A percentile compares a stretch with the other conserved stretches of the same genome.
Conservation (phyloP, 1,140 invertebrate genomes). For the Stenopsyche tienmushanensis region DNA sequence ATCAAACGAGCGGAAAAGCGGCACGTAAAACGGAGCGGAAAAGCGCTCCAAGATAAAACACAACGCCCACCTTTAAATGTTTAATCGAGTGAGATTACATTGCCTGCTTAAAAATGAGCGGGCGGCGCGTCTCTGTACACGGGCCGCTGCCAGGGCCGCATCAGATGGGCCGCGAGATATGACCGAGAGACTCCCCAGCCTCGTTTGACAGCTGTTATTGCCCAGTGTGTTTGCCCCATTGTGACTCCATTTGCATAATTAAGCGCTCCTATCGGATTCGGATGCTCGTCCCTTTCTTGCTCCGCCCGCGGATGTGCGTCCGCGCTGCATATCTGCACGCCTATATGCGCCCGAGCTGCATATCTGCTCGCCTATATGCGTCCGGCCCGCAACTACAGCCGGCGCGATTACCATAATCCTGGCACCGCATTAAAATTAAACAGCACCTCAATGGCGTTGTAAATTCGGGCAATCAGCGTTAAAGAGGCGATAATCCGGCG, state of each 20-base stretch:
- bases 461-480: too few relatives aligned
- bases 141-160: too few relatives aligned
- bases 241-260: slow-evolving; percentile 42
- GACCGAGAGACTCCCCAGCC: background rate
- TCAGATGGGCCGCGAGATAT: slow-evolving; percentile 33
- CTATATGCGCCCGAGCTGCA: too few relatives aligned
- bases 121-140: too few relatives aligned
- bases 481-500: too few relatives aligned
- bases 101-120: slow-evolving; percentile 31
- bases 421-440: background rate
- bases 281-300: too few relatives aligned
- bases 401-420: background rate
- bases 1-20: too few relatives aligned
- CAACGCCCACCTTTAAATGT: slow-evolving; percentile 32
- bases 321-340: too few relatives aligned
- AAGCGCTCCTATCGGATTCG: slow-evolving; percentile 28
- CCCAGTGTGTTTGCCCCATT: slow-evolving; percentile 31
- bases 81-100: slow-evolving; percentile 38
- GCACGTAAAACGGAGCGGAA: slow-evolving; percentile 2
- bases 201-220: slow-evolving; percentile 40
- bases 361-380: too few relatives aligned
- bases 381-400: background rate
- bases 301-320: too few relatives aligned
- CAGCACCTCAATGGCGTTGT: too few relatives aligned
- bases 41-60: slow-evolving; percentile 24